Evolutionary conservation across 2,888 invertebrate species (phyloP).

Genomic region (Belgica antarctica): DNA sequence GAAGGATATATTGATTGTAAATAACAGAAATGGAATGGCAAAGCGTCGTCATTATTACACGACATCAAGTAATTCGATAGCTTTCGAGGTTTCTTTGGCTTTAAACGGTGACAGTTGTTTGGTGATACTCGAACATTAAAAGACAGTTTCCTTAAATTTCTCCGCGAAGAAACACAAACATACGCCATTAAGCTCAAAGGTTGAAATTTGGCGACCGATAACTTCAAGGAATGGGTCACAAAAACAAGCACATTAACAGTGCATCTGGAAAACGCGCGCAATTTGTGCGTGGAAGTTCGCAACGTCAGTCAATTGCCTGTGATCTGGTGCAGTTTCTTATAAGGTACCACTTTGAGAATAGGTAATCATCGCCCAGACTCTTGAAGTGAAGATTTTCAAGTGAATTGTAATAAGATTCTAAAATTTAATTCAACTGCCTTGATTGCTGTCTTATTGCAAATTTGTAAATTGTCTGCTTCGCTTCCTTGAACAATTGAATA

Average conservation of each 20-base stretch:
- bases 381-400: too few relatives aligned
- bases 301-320: conserved; percentile 42
- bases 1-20: conserved; percentile 10
- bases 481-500: too few relatives aligned
- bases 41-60: conserved; percentile 27
- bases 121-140: conserved; percentile 4
- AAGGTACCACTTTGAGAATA: conserved; percentile 43
- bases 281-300: background rate
- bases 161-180: background rate
- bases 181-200: background rate
- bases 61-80: conserved; percentile 25
- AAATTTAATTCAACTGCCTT: too few relatives aligned
- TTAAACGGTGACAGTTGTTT: background rate
- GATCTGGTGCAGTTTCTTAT: conserved; percentile 45
- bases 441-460: too few relatives aligned
- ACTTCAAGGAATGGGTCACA: conserved; percentile 4
- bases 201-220: background rate
- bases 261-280: background rate
- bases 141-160: background rate
- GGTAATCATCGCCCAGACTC: conserved; percentile 35
- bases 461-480: too few relatives aligned
- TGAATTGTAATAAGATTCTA: too few relatives aligned
- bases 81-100: too few relatives aligned
- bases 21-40: background rate
- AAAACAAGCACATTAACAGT: background rate